Evolutionary conservation across 2,797 vertebrate genomes (phyloP).

Genomic region (Melanotaenia nigrans): DNA sequence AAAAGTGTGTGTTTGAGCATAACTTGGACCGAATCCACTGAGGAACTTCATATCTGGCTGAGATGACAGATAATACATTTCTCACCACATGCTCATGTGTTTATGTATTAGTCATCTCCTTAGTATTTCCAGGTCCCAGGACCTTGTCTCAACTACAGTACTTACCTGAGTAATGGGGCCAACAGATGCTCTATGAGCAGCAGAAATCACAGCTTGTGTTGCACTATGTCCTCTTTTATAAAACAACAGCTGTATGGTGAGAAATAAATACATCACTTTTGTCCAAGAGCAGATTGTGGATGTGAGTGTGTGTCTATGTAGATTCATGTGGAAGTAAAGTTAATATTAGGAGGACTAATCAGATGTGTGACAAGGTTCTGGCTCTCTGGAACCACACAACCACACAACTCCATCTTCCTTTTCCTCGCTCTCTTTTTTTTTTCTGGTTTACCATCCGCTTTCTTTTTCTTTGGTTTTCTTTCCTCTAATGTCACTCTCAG

Average conservation of each 20-base stretch:
- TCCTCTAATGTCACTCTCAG: conserved; percentile 46
- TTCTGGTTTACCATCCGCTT: not conserved
- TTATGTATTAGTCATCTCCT: conserved; percentile 37
- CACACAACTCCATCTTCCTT: not conserved
- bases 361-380: conserved; percentile 2
- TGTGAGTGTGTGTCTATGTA: conserved; percentile 17
- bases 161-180: conserved; percentile 46
- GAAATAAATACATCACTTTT: conserved; percentile 25
- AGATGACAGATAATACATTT: conserved; percentile 48
- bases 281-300: conserved; percentile 1
- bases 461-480: conserved; percentile 16
- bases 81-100: conserved; percentile 32
- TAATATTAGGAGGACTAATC: not conserved
- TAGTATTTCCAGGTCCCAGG: conserved; percentile 40
- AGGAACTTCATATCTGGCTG: conserved; percentile 33
- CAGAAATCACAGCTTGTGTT: conserved; percentile 28
- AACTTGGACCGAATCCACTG: not conserved
- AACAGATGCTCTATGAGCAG: conserved; percentile 48
- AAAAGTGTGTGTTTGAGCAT: not conserved
- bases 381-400: not conserved
- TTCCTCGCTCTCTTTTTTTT: not conserved
- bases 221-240: conserved; percentile 24
- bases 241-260: conserved; percentile 2
- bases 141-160: conserved; percentile 13
- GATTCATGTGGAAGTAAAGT: conserved; percentile 13